Percentiles rank a stretch among this genome's conserved stretches.
phyloP scores from a whole-genome alignment of 2,888 invertebrate genomes.

The Micoletzkya japonica region DNA sequence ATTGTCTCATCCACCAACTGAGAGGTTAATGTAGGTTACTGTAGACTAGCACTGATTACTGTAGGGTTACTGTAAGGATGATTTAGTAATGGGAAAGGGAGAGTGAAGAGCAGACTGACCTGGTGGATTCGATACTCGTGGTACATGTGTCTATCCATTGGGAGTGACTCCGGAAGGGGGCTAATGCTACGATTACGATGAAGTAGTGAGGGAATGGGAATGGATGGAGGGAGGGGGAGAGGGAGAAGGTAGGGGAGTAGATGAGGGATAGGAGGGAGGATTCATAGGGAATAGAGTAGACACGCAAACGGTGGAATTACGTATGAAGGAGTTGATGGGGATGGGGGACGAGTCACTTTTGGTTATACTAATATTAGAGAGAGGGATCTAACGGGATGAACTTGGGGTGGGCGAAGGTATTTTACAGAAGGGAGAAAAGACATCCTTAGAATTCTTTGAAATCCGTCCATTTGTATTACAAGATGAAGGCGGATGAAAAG shows the following conservation, averaged over 20 bases:
- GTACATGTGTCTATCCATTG: constrained; percentile 21
- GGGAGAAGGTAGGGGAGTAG: constrained; percentile 3
- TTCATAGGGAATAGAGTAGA: no score
- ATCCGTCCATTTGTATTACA: no score
- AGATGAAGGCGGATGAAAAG: no score
- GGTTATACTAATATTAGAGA: no score
- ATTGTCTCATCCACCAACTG: constrained; percentile 23
- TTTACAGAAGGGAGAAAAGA: no score
- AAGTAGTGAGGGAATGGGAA: constrained; percentile 4
- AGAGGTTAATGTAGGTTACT: background rate
- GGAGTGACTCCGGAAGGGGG: constrained; percentile 1
- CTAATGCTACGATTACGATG: constrained; percentile 12
- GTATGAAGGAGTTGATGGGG: no score
- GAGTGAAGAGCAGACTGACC: constrained; percentile 1
- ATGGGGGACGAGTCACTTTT: no score
- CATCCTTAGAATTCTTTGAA: no score
- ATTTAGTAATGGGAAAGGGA: background rate
- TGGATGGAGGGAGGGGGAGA: background rate
- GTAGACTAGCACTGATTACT: background rate
- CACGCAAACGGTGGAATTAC: no score
- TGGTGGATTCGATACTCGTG: constrained; percentile 27
- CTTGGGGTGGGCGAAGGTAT: no score
- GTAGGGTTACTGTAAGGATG: background rate
- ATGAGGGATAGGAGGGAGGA: constrained; percentile 14
- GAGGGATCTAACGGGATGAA: no score